Percentiles rank a stretch among this genome's conserved stretches.
phyloP scores from a whole-genome alignment of 2,797 vertebrate genomes.

The Enteromius mattozi region DNA sequence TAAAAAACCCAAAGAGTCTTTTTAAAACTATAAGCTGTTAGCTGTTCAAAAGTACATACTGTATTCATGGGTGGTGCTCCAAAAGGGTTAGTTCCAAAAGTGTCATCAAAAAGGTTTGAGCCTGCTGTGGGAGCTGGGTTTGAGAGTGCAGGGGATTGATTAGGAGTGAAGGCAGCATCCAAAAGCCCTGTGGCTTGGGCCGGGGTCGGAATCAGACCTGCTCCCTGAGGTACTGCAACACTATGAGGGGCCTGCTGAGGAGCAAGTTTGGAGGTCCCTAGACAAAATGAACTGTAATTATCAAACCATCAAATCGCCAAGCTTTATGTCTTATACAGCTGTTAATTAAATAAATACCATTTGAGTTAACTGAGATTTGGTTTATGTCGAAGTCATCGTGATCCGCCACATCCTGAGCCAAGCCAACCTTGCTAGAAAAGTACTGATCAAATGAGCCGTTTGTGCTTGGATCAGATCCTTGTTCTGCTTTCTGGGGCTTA shows the following conservation, averaged over 20 bases:
- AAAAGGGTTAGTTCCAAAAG: conserved; percentile 80
- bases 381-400: conserved; percentile 81
- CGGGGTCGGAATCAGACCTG: conserved; percentile 44
- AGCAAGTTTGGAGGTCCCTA: conserved; percentile 76
- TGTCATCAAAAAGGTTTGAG: conserved; percentile 81
- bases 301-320: background rate
- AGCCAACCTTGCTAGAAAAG: conserved; percentile 81
- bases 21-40: background rate
- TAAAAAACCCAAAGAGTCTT: background rate
- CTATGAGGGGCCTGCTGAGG: conserved; percentile 63
- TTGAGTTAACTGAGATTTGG: conserved; percentile 73
- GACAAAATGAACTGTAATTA: conserved; percentile 30
- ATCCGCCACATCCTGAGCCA: conserved; percentile 79
- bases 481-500: conserved; percentile 85
- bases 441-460: conserved; percentile 82
- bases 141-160: conserved; percentile 57
- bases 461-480: conserved; percentile 62
- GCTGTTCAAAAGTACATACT: conserved; percentile 67
- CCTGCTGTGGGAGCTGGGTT: conserved; percentile 45
- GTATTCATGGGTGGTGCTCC: conserved; percentile 68
- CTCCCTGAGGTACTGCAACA: conserved; percentile 21
- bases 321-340: background rate
- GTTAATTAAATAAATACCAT: conserved; percentile 65
- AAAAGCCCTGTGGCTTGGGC: conserved; percentile 56
- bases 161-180: conserved; percentile 68